Evolutionary conservation across 2,797 vertebrate species (phyloP), one percentile per base, ranked within the genome.

Genomic region (Pangasius djambal): DNA sequence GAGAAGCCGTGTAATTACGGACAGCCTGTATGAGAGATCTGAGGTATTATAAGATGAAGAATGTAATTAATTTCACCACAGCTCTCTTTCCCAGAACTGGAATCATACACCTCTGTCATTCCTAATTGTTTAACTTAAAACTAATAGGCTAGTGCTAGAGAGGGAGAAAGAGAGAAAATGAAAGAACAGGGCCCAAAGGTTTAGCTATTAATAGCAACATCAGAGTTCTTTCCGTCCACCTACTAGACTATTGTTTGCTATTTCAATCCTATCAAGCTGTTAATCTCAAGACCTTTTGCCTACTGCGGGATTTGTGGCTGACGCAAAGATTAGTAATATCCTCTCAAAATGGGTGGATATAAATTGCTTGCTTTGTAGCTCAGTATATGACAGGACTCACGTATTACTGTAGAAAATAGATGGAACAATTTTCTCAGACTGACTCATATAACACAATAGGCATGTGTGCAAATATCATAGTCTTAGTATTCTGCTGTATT

Each of bases 41-140:
- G 90, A 83, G 89, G 85, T 88, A 92, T 89, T 84, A 92, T 91
- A 85, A 91, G 87, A 91, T 81, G 67, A 92, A 91, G 90, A 93
- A 92, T 86, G 88, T 94, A 93, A 93, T 92, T 92, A 92, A 92
- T 92, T 92, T 90, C 16, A 87, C 83, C 86, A 72, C 85, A 83
- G 89, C 86, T 91, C 89, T 88, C 75, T 85, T 88, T 86, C 61
- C 82, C 50, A 57, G 79, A 63, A 79, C 78, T 52, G 69, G 72
- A 88, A 89, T 89, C 85, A 89, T 88, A 91, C 84, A 87, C 85
- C 83, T 88, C 84, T 90, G 89, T 91, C 83, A 31, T 82, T 85
- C 79, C 72, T 89, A 86, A 92, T 88, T 91, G 91, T 91, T 92
- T 91, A 89, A 89, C 88, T 88, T 91, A 67, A 90, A 87, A 37